A percentile compares a stretch with the other conserved stretches of the same genome.
phyloP scores from a whole-genome alignment of 1,140 invertebrate species.

The Lordiphosa mommai region DNA sequence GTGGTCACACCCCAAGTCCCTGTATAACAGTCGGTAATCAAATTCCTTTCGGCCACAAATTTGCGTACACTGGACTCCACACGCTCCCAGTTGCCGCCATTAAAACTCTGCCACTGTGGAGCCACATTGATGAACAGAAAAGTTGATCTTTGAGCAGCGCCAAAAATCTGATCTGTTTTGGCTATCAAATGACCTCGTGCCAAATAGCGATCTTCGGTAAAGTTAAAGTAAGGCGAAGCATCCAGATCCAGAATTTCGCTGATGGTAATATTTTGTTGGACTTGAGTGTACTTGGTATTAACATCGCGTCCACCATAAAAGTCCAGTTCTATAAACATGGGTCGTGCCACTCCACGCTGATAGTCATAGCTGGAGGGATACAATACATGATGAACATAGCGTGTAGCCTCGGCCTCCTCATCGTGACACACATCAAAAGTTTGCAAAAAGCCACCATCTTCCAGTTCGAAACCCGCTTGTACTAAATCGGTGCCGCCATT shows the following conservation, averaged over 20 bases:
- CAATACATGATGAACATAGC: constrained; percentile 79
- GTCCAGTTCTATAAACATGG: constrained; percentile 51
- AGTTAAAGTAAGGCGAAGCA: constrained; percentile 65
- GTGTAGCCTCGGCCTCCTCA: constrained; percentile 67
- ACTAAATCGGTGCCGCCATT: constrained; percentile 69
- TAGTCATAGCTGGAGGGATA: constrained; percentile 62
- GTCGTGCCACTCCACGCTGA: constrained; percentile 74
- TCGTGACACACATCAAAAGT: constrained; percentile 80
- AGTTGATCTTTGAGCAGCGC: constrained; percentile 82
- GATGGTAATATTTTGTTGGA: constrained; percentile 69
- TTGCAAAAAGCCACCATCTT: constrained; percentile 69
- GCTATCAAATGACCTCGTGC: constrained; percentile 85
- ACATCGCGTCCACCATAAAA: constrained; percentile 75
- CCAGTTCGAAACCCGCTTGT: constrained; percentile 69
- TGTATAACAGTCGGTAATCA: constrained; percentile 82
- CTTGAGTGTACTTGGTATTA: constrained; percentile 65
- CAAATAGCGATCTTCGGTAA: constrained; percentile 77
- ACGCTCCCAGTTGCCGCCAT: constrained; percentile 84
- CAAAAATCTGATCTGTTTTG: constrained; percentile 84
- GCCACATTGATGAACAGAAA: constrained; percentile 85
- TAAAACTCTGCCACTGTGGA: constrained; percentile 85
- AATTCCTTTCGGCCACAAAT: constrained; percentile 64
- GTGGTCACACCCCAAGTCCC: constrained; percentile 82
- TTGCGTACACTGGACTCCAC: constrained; percentile 80
- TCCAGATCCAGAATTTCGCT: constrained; percentile 65